Evolutionary conservation across 2,113 vertebrate genomes (phyloP).

Genomic region (Eurystomus gularis): DNA sequence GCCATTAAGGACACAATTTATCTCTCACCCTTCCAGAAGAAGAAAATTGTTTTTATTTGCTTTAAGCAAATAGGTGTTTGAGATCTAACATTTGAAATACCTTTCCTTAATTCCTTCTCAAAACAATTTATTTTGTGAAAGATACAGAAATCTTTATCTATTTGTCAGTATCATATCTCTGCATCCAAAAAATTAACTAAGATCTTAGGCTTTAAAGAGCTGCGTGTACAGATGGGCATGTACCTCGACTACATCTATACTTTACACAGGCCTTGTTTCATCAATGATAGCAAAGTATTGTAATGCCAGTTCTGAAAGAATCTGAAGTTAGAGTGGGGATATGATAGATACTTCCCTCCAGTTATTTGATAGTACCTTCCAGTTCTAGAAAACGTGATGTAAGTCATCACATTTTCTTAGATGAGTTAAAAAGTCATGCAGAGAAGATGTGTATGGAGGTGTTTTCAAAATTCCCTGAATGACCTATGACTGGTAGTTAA

Average conservation of each 20-base stretch:
- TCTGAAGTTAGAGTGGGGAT: neutral
- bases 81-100: neutral
- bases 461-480: neutral
- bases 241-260: neutral
- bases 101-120: neutral
- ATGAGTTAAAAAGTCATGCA: fast-evolving
- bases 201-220: neutral
- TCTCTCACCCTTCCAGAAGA: neutral
- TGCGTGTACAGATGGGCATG: neutral
- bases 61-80: neutral
- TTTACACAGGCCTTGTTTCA: neutral
- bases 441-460: neutral
- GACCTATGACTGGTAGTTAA: neutral
- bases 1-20: neutral
- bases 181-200: neutral
- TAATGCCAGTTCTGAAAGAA: neutral
- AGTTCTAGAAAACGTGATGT: neutral
- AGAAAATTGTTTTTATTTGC: neutral
- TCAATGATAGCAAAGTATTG: neutral
- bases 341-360: neutral
- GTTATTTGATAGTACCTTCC: neutral
- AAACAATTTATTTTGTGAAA: neutral
- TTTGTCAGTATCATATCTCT: neutral
- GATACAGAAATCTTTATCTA: neutral
- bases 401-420: neutral